Conservation (phyloP, 2,797 vertebrate genomes). For the Sylvilagus floridanus region DNA sequence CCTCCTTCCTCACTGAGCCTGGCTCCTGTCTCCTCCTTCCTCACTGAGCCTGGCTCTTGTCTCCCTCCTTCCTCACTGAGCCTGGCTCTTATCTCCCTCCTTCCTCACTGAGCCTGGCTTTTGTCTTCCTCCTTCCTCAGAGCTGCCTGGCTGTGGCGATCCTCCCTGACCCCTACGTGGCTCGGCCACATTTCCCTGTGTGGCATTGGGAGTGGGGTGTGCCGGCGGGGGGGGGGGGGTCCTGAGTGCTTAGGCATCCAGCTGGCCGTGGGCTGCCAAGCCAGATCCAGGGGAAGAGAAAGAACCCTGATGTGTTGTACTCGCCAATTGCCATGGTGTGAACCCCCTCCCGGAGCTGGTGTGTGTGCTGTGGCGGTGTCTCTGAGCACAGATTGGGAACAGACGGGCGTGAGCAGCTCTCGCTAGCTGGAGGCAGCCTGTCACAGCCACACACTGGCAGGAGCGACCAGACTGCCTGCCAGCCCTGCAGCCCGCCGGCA, state of each 20-base stretch:
- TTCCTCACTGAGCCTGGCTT: background rate
- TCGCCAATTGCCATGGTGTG: background rate
- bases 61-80: too few relatives aligned
- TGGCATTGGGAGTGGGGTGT: background rate
- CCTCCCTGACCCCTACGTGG: background rate
- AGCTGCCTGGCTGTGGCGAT: background rate
- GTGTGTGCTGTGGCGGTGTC: background rate
- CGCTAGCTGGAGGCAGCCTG: background rate
- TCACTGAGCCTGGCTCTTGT: too few relatives aligned
- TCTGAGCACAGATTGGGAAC: background rate
- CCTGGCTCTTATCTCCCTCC: background rate
- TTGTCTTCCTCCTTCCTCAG: background rate
- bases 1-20: background rate
- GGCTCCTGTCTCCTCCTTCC: too few relatives aligned
- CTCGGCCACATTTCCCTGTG: slow-evolving; percentile 13
- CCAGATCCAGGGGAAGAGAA: background rate
- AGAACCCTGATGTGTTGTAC: background rate
- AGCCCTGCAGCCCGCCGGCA: too few relatives aligned
- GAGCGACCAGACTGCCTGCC: too few relatives aligned
- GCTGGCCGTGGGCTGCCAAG: background rate
- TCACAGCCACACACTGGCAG: too few relatives aligned
- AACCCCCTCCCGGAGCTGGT: background rate
- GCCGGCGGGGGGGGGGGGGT: background rate
- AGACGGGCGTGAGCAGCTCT: background rate
- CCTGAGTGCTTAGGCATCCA: background rate